Conservation (phyloP, 2,797 vertebrate genomes). For the Balearica regulorum region DNA sequence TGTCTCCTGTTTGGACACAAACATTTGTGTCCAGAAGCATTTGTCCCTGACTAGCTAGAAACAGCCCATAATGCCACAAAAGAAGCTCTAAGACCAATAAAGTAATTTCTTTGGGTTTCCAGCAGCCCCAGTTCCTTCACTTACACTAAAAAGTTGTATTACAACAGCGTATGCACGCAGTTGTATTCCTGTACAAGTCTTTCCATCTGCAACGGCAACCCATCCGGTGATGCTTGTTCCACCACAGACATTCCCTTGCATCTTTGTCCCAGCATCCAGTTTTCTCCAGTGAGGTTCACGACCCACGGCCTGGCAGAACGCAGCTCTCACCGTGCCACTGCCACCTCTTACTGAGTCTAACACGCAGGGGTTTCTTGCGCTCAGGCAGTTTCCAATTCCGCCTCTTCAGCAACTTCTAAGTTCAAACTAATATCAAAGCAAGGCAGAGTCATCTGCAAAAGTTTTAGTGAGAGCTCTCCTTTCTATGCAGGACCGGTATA, state of each 20-base stretch:
- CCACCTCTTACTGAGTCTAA: too few relatives aligned
- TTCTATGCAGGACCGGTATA: background rate
- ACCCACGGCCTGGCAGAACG: background rate
- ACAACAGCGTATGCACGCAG: too few relatives aligned
- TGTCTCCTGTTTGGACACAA: background rate
- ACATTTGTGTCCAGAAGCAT: background rate
- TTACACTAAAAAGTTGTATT: background rate
- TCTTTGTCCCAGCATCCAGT: background rate
- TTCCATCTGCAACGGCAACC: background rate
- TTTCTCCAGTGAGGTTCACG: rapidly evolving
- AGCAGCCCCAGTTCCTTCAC: background rate
- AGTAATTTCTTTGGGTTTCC: background rate
- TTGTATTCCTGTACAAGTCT: background rate
- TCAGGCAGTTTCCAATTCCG: background rate
- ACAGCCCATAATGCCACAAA: background rate
- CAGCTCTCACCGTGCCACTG: background rate
- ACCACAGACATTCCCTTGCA: background rate
- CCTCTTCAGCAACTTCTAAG: rapidly evolving
- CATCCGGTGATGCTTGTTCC: background rate
- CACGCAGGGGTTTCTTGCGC: background rate
- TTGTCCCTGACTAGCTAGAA: background rate
- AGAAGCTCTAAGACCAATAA: background rate
- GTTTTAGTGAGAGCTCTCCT: background rate
- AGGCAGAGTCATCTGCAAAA: background rate
- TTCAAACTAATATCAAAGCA: background rate